Conservation (phyloP, 2,113 vertebrate species). For the Herpetotheres cachinnans region DNA sequence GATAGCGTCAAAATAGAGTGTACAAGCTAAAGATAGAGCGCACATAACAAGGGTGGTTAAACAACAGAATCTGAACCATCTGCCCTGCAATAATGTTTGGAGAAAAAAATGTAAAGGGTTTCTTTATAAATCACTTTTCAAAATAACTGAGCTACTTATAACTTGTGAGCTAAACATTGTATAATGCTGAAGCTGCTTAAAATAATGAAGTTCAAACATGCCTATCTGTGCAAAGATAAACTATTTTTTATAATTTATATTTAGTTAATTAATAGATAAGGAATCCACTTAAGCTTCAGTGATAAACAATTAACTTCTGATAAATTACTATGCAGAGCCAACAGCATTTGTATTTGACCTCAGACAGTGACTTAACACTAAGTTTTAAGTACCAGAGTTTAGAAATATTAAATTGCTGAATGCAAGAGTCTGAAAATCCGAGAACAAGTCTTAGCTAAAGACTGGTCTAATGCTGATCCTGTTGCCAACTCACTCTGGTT, state of each 20-base stretch:
- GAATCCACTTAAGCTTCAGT: not conserved
- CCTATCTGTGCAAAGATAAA: constrained; percentile 39
- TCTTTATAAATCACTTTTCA: constrained; percentile 52
- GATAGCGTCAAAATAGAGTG: constrained; percentile 47
- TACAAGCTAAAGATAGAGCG: constrained; percentile 50
- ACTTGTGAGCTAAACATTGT: constrained; percentile 51
- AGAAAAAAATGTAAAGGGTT: constrained; percentile 29
- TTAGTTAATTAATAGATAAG: constrained; percentile 64
- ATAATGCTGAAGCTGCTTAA: constrained; percentile 50
- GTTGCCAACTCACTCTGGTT: not conserved
- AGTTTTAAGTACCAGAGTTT: not conserved
- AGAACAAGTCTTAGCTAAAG: not conserved
- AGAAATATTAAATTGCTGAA: not conserved
- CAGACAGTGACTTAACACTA: not conserved
- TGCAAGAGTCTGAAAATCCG: not conserved
- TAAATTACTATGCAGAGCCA: constrained; percentile 1
- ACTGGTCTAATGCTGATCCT: not conserved
- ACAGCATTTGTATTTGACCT: constrained; percentile 13
- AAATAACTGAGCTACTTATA: constrained; percentile 56
- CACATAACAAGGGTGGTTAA: constrained; percentile 34
- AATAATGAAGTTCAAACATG: constrained; percentile 51
- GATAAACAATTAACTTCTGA: constrained; percentile 51
- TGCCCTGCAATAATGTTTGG: constrained; percentile 30
- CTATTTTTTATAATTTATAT: constrained; percentile 58
- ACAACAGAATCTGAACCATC: constrained; percentile 57